Conservation (phyloP, 2,113 vertebrate genomes). For the Oncorhynchus mykiss region DNA sequence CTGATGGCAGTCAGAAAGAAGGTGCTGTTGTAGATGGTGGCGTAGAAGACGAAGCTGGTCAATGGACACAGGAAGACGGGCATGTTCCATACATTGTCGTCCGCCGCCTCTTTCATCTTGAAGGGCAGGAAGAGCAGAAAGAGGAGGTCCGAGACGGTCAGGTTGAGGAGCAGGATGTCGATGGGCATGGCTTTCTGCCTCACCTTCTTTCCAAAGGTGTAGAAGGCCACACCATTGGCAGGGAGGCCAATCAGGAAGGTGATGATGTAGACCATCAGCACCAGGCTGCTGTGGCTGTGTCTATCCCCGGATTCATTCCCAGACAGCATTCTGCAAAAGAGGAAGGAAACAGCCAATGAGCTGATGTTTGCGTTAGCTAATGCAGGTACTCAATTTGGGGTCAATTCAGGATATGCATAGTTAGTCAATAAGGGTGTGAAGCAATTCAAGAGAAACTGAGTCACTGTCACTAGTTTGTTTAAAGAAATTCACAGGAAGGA, state of each 20-base stretch:
- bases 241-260: conserved; percentile 73
- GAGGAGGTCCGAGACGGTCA: conserved; percentile 72
- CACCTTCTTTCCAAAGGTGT: conserved; percentile 60
- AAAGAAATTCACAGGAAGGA: not conserved
- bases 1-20: conserved; percentile 75
- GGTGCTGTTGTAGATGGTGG: conserved; percentile 75
- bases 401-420: not conserved
- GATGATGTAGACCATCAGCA: conserved; percentile 64
- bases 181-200: conserved; percentile 52
- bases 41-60: conserved; percentile 69
- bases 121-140: conserved; percentile 77
- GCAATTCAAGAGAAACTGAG: not conserved
- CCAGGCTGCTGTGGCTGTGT: conserved; percentile 1
- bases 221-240: conserved; percentile 69
- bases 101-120: conserved; percentile 60
- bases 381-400: no score
- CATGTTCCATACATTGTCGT: conserved; percentile 55
- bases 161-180: conserved; percentile 71
- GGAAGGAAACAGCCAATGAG: not conserved
- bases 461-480: not conserved
- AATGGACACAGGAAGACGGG: conserved; percentile 61
- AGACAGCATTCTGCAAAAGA: not conserved
- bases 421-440: not conserved
- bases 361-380: no score
- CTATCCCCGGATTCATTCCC: not conserved